Base-by-base conservation (phyloP, 1,140 invertebrate genomes). In the Paraescarpia echinospica region DNA sequence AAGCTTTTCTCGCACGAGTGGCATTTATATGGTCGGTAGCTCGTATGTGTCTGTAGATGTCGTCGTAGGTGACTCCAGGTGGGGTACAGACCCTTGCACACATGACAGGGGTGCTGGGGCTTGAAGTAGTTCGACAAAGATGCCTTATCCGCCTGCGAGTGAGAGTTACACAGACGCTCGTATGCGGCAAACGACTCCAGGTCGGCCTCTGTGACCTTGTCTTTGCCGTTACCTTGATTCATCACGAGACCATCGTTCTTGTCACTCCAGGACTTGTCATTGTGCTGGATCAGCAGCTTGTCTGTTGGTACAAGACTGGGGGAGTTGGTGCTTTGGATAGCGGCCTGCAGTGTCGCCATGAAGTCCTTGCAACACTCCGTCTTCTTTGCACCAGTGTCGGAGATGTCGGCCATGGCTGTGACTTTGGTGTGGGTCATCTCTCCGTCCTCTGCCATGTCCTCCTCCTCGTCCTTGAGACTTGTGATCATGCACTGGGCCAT, bases 11-110 rank as follows among this genome's bases (percentile, higher is more conserved):
- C 92, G 59, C 93, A 93, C 18, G 35, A 35, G n/a, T 92, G 34
- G 35, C 93, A 93, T 33, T 77, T 48, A 41, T 92, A 93, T 22
- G 93, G 93, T 90, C 92, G 89, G 77, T 92, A 93, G 92, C 92
- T 89, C 18, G 92, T 51, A 35, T 93, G 93, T 4, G 90, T 92
- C 90, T 93, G 92, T 31, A 93, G 93, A 34, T 93, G 93, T 41
- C 92, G 93, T 34, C 91, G 92, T 9, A 93, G 92, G 22, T 51
- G 91, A 89, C 91, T 89, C 92, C 92, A 93, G 89, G 91, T 48
- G n/a, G 89, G 34, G 92, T 88, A 93, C 33, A 51, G 12, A 27
- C 48, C 34, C 41, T 92, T 89, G 59, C 93, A 93, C 77, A 93
- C 34, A 33, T 93, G 93, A 59, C 93, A 93, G 9, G 91, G 34